Evolutionary conservation across 2,113 vertebrate genomes (phyloP).

Genomic region (Aphyosemion australe): DNA sequence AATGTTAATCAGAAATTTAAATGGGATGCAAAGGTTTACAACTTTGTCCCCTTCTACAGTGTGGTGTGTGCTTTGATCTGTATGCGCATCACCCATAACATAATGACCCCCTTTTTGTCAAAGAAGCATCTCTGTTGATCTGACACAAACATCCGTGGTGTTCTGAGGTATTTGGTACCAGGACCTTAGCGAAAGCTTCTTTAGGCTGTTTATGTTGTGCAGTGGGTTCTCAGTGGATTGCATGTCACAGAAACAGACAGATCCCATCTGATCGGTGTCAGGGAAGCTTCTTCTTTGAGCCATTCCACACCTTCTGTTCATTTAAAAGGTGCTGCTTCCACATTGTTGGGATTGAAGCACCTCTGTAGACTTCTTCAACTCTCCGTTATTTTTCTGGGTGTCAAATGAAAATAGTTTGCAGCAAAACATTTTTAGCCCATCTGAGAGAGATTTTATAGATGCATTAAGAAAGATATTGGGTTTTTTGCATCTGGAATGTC

Average conservation of each 20-base stretch:
- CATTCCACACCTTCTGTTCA: background rate
- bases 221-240: background rate
- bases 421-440: background rate
- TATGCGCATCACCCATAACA: too few relatives aligned
- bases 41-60: too few relatives aligned
- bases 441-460: background rate
- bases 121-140: too few relatives aligned
- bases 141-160: too few relatives aligned
- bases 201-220: background rate
- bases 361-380: background rate
- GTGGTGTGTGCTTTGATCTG: too few relatives aligned
- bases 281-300: background rate
- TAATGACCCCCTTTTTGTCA: too few relatives aligned
- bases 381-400: background rate
- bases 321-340: too few relatives aligned
- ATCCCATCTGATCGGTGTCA: background rate
- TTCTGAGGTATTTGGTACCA: too few relatives aligned
- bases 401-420: background rate
- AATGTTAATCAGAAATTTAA: too few relatives aligned
- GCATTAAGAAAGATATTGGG: too few relatives aligned
- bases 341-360: too few relatives aligned
- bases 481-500: background rate
- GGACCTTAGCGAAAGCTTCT: background rate
- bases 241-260: background rate
- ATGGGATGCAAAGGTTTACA: too few relatives aligned